Evolutionary conservation across 1,140 invertebrate species (phyloP).

Genomic region (Dolichoris vasculosae): DNA sequence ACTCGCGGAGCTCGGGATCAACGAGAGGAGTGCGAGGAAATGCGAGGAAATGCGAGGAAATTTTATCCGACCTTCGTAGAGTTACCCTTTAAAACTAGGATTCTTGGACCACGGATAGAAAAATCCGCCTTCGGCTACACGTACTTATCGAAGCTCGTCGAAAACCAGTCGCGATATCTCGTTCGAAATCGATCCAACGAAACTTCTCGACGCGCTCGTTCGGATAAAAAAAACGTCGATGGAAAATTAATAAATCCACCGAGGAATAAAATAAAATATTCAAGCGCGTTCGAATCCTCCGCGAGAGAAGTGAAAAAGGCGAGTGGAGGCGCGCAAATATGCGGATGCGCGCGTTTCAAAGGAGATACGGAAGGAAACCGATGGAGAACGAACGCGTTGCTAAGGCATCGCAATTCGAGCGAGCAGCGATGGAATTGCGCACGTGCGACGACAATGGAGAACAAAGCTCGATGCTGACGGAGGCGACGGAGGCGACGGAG

Average conservation of each 20-base stretch:
- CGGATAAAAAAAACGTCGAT: too few species aligned
- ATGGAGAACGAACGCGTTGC: conserved; percentile 57
- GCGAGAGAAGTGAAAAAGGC: neutral
- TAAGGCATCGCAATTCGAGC: conserved; percentile 35
- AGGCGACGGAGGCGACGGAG: neutral
- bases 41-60: too few species aligned
- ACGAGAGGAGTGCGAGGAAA: too few species aligned
- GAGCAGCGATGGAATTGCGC: neutral
- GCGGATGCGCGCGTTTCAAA: neutral
- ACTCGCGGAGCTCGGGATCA: too few species aligned
- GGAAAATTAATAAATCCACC: neutral
- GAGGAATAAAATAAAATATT: neutral
- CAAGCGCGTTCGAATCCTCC: neutral
- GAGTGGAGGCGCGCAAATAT: neutral
- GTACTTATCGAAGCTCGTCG: too few species aligned
- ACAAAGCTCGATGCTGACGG: conserved; percentile 22
- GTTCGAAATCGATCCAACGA: too few species aligned
- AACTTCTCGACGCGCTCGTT: too few species aligned
- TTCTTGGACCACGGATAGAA: too few species aligned
- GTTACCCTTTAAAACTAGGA: too few species aligned
- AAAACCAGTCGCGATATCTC: too few species aligned
- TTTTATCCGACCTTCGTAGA: too few species aligned
- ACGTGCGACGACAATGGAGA: conserved; percentile 32
- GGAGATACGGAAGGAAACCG: neutral
- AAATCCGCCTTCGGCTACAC: too few species aligned